Percentiles rank a stretch among this genome's conserved stretches.
Conservation (phyloP, 2,113 vertebrate species). For the Dasyurus viverrinus region DNA sequence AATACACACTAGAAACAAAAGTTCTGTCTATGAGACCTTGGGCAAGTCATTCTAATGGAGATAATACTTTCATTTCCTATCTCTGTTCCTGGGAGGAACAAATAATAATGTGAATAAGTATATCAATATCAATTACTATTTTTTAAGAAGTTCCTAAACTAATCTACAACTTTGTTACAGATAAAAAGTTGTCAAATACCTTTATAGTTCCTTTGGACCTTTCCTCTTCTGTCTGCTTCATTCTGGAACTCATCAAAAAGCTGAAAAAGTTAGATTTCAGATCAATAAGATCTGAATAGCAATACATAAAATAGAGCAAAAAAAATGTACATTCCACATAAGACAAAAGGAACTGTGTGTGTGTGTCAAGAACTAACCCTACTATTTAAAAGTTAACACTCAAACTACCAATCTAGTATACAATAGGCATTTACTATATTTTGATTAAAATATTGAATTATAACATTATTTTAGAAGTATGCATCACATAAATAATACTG, state of each 20-base stretch:
- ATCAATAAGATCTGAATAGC: background rate
- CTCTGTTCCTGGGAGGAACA: background rate
- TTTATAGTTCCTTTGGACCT: slow-evolving; percentile 80
- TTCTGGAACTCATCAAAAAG: slow-evolving; percentile 81
- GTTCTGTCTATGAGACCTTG: background rate
- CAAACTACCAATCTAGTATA: background rate
- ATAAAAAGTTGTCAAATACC: slow-evolving; percentile 80
- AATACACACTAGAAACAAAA: background rate
- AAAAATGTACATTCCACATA: background rate
- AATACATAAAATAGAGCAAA: background rate
- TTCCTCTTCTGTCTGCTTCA: slow-evolving; percentile 82
- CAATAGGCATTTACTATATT: background rate
- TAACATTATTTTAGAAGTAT: background rate
- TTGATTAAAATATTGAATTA: background rate
- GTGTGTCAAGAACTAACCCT: background rate
- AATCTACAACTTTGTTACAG: background rate
- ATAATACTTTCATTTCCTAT: background rate
- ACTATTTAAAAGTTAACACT: background rate
- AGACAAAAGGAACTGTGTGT: background rate
- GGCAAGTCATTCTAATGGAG: background rate
- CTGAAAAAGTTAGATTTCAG: slow-evolving; percentile 10
- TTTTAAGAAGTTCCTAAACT: background rate
- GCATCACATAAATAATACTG: background rate
- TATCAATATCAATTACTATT: background rate
- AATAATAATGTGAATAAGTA: background rate